Evolutionary conservation across 2,888 invertebrate genomes (phyloP).

Genomic region (Cryptus armator): DNA sequence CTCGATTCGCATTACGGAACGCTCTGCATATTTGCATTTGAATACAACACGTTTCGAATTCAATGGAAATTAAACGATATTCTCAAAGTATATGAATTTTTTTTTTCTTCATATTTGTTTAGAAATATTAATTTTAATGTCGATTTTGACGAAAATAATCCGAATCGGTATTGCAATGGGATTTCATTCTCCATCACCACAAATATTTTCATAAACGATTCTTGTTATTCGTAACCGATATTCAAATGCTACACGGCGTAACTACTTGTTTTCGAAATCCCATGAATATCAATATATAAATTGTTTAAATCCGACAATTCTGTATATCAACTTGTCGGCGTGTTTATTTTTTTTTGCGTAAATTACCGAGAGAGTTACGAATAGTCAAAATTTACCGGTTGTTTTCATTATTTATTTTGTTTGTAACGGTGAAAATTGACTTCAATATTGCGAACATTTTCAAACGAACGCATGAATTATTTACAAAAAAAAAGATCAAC

Average conservation of each 20-base stretch:
- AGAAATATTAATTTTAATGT: slow-evolving; percentile 15
- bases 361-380: neutral
- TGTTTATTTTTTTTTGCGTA: slow-evolving; percentile 35
- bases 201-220: slow-evolving; percentile 69
- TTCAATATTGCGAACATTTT: neutral
- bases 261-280: slow-evolving; percentile 17
- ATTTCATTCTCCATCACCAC: slow-evolving; percentile 76
- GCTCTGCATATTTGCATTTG: neutral
- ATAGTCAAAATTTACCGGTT: slow-evolving; percentile 1
- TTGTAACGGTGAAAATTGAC: neutral
- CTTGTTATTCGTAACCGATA: slow-evolving; percentile 25
- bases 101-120: neutral
- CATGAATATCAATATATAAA: slow-evolving; percentile 9
- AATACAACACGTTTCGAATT: neutral
- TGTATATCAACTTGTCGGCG: slow-evolving; percentile 18
- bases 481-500: slow-evolving; percentile 9
- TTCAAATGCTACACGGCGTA: neutral
- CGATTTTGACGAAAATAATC: slow-evolving; percentile 68
- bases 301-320: slow-evolving; percentile 20
- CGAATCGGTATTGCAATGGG: slow-evolving; percentile 77
- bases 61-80: neutral
- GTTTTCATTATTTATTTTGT: slow-evolving; percentile 4
- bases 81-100: neutral
- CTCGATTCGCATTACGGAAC: slow-evolving; percentile 17
- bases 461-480: slow-evolving; percentile 19